Percentiles rank a stretch among this genome's conserved stretches.
Conservation (phyloP, 2,888 invertebrate genomes). For the Spisula subtruncata region DNA sequence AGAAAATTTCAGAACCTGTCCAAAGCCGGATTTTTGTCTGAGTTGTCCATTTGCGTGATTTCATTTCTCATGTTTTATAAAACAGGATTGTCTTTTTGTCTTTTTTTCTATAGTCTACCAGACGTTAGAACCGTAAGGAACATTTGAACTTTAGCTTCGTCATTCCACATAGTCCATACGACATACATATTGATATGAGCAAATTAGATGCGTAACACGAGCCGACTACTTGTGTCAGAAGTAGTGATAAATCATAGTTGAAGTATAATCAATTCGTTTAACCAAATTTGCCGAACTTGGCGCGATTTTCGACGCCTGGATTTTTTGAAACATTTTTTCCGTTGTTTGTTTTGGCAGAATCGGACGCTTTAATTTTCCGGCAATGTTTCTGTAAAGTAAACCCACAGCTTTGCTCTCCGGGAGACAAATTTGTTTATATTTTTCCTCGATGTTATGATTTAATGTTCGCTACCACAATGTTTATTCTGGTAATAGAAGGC, state of each 20-base stretch:
- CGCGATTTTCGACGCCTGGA: slow-evolving; percentile 62
- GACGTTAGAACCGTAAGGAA: neutral
- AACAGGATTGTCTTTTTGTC: slow-evolving; percentile 18
- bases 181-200: slow-evolving; percentile 58
- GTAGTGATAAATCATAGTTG: slow-evolving; percentile 70
- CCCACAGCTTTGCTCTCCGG: neutral
- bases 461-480: slow-evolving; percentile 12
- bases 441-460: slow-evolving; percentile 24
- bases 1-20: slow-evolving; percentile 11
- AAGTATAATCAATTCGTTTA: slow-evolving; percentile 71
- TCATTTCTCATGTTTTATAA: neutral
- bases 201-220: slow-evolving; percentile 70
- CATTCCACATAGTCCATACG: neutral
- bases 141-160: slow-evolving; percentile 21
- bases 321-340: slow-evolving; percentile 47
- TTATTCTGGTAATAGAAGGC: slow-evolving; percentile 13
- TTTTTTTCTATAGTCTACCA: neutral
- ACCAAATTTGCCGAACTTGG: slow-evolving; percentile 61
- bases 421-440: slow-evolving; percentile 21
- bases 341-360: slow-evolving; percentile 61
- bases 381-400: slow-evolving; percentile 22
- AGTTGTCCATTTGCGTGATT: slow-evolving; percentile 27
- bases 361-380: slow-evolving; percentile 33
- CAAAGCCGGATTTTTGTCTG: slow-evolving; percentile 16
- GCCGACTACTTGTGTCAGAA: slow-evolving; percentile 53